phyloP scores from a whole-genome alignment of 2,797 vertebrate species.

The Clarias fuscus region DNA sequence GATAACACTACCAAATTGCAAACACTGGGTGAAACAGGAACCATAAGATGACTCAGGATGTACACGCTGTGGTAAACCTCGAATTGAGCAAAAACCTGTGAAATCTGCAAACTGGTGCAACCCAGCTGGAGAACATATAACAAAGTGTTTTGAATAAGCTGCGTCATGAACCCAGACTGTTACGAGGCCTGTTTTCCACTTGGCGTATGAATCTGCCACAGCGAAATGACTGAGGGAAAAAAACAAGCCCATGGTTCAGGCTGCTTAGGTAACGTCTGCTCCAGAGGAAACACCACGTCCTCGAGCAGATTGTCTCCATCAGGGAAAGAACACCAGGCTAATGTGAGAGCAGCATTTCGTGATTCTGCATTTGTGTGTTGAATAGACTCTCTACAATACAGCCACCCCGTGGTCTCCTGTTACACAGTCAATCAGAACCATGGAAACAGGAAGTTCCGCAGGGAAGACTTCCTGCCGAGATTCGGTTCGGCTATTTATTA shows the following conservation, averaged over 20 bases:
- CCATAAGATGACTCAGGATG: not conserved
- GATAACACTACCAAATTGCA: not conserved
- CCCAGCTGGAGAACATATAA: constrained; percentile 38
- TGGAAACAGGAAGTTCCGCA: constrained; percentile 47
- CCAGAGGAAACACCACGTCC: constrained; percentile 60
- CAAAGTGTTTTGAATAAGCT: constrained; percentile 23
- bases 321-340: constrained; percentile 19
- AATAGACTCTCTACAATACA: not conserved
- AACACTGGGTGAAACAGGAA: not conserved
- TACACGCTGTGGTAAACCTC: constrained; percentile 28
- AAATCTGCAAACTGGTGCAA: constrained; percentile 40
- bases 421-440: constrained; percentile 57
- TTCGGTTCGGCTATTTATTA: not conserved
- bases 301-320: constrained; percentile 47
- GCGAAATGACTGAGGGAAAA: constrained; percentile 29
- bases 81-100: constrained; percentile 16
- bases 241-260: constrained; percentile 56
- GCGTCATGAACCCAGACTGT: constrained; percentile 19
- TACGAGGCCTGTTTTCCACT: constrained; percentile 30
- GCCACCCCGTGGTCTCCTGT: constrained; percentile 4
- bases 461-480: constrained; percentile 42
- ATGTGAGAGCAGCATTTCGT: not conserved
- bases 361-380: not conserved
- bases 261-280: constrained; percentile 75
- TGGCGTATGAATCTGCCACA: constrained; percentile 55